Evolutionary conservation across 2,797 vertebrate species (phyloP), one percentile per base, ranked within the genome.

Genomic region (Myotis findleyi): DNA sequence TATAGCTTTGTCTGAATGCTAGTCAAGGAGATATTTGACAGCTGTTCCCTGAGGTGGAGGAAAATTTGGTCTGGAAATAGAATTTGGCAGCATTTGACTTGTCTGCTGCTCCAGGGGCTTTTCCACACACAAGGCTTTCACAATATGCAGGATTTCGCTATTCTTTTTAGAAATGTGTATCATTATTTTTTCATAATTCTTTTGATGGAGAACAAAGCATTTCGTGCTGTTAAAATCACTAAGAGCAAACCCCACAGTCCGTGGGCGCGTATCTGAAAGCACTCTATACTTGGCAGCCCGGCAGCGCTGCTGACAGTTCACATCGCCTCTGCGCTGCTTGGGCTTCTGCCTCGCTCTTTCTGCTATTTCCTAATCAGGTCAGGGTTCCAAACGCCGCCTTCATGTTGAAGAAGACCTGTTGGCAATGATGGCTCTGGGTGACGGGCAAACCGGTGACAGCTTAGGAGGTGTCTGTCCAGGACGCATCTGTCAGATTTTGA

Each of bases 141-240:
- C 25, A 87, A 84, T 44, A 33, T 66, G 27, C 21, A 83, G 27
- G 27, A 21, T 97, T 87, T 64, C 94, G 91, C 94, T 82, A 83
- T 81, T 96, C 85, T 72, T 94, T 88, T 83, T 66, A 59, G 33
- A 55, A 91, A 97, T 93, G 57, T 95, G 87, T 86, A 83, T 90
- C 95, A 92, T 95, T 95, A 95, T 95, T 96, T 90, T 96, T 97
- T 95, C 87, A 95, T 13, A 30, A 92, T 95, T 83, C 51, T 79
- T 95, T 95, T 95, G 47, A 94, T 82, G 73, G 84, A 83, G 90
- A 96, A 89, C 85, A 96, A 93, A 95, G 82, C 17, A 90, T 49
- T 51, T 14, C 27, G 71, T 64, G 87, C 72, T 95, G 62, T 57
- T 93, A 90, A 89, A 92, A 86, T 83, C 89, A 91, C 79, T 91